Evolutionary conservation across 2,888 invertebrate species (phyloP), one percentile per base, ranked within the genome.

Genomic region (Megaustenia siamemsis): DNA sequence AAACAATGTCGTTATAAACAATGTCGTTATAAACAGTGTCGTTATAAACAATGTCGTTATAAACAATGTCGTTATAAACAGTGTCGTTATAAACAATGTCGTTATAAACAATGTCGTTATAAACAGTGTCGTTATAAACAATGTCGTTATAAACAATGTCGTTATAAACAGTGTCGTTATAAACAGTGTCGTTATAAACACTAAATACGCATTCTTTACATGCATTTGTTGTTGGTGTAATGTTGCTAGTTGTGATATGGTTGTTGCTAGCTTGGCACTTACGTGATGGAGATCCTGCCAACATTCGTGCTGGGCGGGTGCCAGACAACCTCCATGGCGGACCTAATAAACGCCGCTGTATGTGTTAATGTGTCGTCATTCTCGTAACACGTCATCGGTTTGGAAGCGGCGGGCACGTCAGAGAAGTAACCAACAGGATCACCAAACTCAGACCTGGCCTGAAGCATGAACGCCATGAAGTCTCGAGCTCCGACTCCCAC

Each of bases 391-490:
- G 77, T 78, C 78, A 86, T 56, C 12, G 85, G 60, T 63, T 85
- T 85, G 73, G 85, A 83, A 28, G 85, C 86, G 0, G n/a, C 35
- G 1, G 86, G 86, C 0, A 81, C 81, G 24, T 43, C 45, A 28
- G 77, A 75, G 40, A 86, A 86, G 38, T 63, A 60, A 5, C 86
- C 86, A 0, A 73, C 85, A 0, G 86, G 83, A 28, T 75, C 49
- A 12, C 81, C 83, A 38, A 40, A 69, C 53, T 76, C 78, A 5
- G 83, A 71, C 43, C 86, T 45, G 18, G 83, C 86, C 49, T 86
- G 86, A 2, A 86, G 83, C 86, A 86, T 86, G 78, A 86, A 86
- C 8, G 86, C 86, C 78, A 86, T 81, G 81, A 83, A 86, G 60
- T 84, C 68, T 21, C 71, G 53, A 28, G 60, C 73, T 2, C 60